Evolutionary conservation across 64 coral and sea anemone species (phyloP).

Genomic region (Platygyra sinensis): DNA sequence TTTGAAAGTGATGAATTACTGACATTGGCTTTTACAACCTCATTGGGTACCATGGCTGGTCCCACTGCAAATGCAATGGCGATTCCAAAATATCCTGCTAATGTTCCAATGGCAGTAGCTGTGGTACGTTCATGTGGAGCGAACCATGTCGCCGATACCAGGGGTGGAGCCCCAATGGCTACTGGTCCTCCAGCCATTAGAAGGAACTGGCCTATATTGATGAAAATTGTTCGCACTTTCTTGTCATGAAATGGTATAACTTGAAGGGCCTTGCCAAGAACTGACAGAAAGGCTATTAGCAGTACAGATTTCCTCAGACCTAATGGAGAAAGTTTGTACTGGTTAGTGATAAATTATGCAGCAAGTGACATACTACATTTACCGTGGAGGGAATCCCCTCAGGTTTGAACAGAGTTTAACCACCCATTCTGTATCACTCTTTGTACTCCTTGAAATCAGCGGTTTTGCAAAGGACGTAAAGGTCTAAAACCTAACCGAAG

Average conservation of each 20-base stretch:
- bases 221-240: slow-evolving; percentile 23
- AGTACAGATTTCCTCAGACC: slow-evolving; percentile 68
- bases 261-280: slow-evolving; percentile 68
- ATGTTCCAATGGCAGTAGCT: slow-evolving; percentile 61
- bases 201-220: slow-evolving; percentile 75
- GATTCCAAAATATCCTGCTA: slow-evolving; percentile 58
- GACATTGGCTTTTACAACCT: not conserved
- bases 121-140: slow-evolving; percentile 69
- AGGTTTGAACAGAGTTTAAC: no score
- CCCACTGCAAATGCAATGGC: slow-evolving; percentile 66
- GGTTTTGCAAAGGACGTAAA: no score
- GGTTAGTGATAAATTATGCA: not conserved
- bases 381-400: no score
- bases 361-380: no score
- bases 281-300: slow-evolving; percentile 13
- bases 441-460: no score
- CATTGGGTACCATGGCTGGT: slow-evolving; percentile 49
- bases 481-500: no score
- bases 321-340: not conserved
- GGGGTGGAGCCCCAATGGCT: slow-evolving; percentile 58
- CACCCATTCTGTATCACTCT: no score
- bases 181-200: slow-evolving; percentile 65
- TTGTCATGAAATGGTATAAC: slow-evolving; percentile 41
- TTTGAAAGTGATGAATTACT: not conserved
- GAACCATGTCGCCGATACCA: slow-evolving; percentile 79